Conservation (phyloP, 2,888 invertebrate species). For the Spodoptera exigua region DNA sequence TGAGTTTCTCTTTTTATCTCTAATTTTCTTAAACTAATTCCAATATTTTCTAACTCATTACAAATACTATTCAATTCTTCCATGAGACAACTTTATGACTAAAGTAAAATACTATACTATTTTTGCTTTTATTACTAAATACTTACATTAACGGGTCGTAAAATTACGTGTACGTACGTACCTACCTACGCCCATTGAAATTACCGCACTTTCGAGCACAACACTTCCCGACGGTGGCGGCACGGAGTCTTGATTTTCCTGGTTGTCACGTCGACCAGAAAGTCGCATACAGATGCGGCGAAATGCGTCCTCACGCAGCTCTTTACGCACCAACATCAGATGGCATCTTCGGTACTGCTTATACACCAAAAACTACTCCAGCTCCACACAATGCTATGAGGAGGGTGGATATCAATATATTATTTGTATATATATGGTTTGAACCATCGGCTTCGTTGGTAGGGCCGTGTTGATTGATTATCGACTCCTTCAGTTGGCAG, state of each 20-base stretch:
- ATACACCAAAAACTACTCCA: constrained; percentile 2
- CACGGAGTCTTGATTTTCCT: constrained; percentile 3
- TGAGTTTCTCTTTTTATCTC: background rate
- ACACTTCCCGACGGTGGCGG: constrained; percentile 2
- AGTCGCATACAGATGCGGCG: constrained; percentile 3
- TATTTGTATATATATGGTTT: too few relatives aligned
- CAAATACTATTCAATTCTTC: background rate
- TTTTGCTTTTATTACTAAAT: too few relatives aligned
- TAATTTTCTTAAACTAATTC: background rate
- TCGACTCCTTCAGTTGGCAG: constrained; percentile 3
- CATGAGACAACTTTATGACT: too few relatives aligned
- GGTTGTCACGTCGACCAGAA: constrained; percentile 3
- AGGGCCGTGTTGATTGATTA: constrained; percentile 3
- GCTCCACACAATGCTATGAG: constrained; percentile 9
- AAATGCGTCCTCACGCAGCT: constrained; percentile 3
- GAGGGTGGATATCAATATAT: too few relatives aligned
- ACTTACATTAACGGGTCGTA: too few relatives aligned
- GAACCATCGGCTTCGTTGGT: constrained; percentile 2
- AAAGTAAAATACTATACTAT: too few relatives aligned
- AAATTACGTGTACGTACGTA: constrained; percentile 2
- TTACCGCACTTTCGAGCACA: constrained; percentile 3
- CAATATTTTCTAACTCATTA: background rate
- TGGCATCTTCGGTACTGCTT: constrained; percentile 8
- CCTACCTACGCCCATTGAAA: constrained; percentile 2
- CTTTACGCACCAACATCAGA: constrained; percentile 6